Evolutionary conservation across 2,113 vertebrate species (phyloP).

Genomic region (Isichthys henryi): DNA sequence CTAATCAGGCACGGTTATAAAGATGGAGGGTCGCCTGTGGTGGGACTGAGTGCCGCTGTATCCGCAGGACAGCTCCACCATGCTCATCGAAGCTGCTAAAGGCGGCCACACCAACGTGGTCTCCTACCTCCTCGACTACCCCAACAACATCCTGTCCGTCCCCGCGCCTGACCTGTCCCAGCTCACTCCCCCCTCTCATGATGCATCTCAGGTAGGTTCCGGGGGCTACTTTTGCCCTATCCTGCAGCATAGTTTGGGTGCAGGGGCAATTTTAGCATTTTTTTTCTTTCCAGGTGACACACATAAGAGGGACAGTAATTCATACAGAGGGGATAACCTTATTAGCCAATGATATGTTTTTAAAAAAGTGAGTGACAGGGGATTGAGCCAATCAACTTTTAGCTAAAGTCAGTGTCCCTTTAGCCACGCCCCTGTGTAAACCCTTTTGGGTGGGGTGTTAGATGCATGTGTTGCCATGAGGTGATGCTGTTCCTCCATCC

Average conservation of each 20-base stretch:
- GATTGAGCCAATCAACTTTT: background rate
- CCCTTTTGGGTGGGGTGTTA: background rate
- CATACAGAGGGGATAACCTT: background rate
- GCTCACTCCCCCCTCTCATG: conserved; percentile 89
- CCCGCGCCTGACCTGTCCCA: conserved; percentile 85
- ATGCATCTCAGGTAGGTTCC: conserved; percentile 84
- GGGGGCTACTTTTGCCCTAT: background rate
- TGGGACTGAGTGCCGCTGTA: background rate
- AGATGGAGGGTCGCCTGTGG: background rate
- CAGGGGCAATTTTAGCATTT: background rate
- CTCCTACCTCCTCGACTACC: conserved; percentile 97
- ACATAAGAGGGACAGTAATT: background rate
- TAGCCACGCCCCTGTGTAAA: background rate
- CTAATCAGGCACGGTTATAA: too few species aligned
- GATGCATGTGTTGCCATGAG: background rate
- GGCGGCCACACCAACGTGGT: conserved; percentile 98
- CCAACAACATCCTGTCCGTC: conserved; percentile 90
- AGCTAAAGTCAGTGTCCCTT: background rate
- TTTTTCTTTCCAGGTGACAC: background rate
- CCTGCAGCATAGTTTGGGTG: background rate
- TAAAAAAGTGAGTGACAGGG: background rate
- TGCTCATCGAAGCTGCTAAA: conserved; percentile 99
- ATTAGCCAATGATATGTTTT: background rate
- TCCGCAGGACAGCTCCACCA: conserved; percentile 89
- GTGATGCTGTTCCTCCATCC: background rate